Base-by-base conservation (phyloP, 2,113 vertebrate genomes). In the Caloenas nicobarica region DNA sequence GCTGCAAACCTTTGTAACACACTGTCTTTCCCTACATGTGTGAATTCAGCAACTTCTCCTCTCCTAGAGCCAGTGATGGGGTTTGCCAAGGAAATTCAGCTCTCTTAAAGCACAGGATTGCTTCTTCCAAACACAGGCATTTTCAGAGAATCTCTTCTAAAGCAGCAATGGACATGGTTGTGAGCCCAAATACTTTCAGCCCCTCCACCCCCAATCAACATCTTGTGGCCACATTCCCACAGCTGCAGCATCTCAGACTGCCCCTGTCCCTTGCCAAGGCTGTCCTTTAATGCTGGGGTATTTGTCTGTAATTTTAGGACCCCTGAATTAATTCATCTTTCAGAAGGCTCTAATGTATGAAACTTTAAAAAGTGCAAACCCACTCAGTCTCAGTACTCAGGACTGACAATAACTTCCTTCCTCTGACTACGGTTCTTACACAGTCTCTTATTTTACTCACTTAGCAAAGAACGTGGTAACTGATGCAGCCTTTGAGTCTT, bases 1-100 rank as follows among this genome's bases (percentile, higher is more conserved):
- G 70, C 73, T 94, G 73, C 87, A 89, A 79, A 71, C 11, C 77
- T 91, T 77, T 86, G 81, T 92, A 85, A 93, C 74, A 89, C 91
- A 58, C 84, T 34, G n/a, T 57, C 69, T 81, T 50, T 58, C 46
- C 53, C 51, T 74, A 38, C 57, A 34, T 5, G 1, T 54, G 53
- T 0, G 2, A 56, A 51, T 56, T 92, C 88, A 86, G 73, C 72
- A 93, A 21, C 69, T 93, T 88, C 86, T 56, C 53, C 64, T 85
- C 29, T 83, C 72, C 51, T 23, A 18, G 15, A 83, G 44, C 18
- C 62, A 83, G 58, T 25, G 71, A 80, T 57, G 31, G n/a, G 13
- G 22, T 76, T 92, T 94, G 70, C 74, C 86, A 72, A 68, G 50
- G 64, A 95, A 83, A 86, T 73, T 57, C 77, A 80, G 51, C 46